A percentile compares a stretch with the other conserved stretches of the same genome.
These are phyloP conservation scores for Drosophila persimilis DNA, from an alignment of 1,140 invertebrate genomes.

Conservation along the genomic window DNA sequence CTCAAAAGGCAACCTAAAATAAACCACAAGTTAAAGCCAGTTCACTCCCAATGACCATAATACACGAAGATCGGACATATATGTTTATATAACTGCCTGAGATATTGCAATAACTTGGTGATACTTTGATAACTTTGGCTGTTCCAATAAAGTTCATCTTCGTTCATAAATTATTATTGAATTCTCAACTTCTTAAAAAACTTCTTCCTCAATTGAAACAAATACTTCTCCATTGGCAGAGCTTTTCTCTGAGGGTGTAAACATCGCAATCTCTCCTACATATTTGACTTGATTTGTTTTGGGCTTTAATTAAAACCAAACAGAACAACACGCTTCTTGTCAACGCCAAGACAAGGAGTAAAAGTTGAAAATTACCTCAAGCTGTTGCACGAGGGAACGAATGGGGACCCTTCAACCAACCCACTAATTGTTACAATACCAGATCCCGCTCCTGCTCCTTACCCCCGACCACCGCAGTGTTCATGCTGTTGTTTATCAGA, in stretches of 20 bases:
- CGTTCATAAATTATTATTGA: too few relatives aligned
- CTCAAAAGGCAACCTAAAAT: conserved; percentile 26
- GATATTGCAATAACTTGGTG: too few relatives aligned
- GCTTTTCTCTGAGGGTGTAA: too few relatives aligned
- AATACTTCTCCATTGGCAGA: conserved; percentile 1
- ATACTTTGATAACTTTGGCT: too few relatives aligned
- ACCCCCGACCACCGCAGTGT: not conserved
- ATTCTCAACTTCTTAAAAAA: too few relatives aligned
- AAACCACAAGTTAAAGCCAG: conserved; percentile 7
- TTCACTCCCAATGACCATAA: too few relatives aligned
- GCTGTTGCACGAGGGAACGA: conserved; percentile 57
- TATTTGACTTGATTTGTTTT: conserved; percentile 53
- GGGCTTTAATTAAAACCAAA: conserved; percentile 79
- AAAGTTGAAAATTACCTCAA: conserved; percentile 81
- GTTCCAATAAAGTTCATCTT: too few relatives aligned
- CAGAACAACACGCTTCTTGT: conserved; percentile 68
- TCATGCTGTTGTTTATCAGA: conserved; percentile 58
- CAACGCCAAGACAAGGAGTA: conserved; percentile 55
- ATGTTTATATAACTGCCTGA: too few relatives aligned
- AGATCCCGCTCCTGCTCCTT: not conserved
- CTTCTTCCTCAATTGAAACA: not conserved
- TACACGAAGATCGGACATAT: too few relatives aligned
- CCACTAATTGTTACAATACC: conserved; percentile 27
- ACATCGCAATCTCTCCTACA: not conserved
- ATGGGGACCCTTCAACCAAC: conserved; percentile 11